phyloP scores from a whole-genome alignment of 92 coral and sea anemone genomes.

The Parazoanthus swiftii region DNA sequence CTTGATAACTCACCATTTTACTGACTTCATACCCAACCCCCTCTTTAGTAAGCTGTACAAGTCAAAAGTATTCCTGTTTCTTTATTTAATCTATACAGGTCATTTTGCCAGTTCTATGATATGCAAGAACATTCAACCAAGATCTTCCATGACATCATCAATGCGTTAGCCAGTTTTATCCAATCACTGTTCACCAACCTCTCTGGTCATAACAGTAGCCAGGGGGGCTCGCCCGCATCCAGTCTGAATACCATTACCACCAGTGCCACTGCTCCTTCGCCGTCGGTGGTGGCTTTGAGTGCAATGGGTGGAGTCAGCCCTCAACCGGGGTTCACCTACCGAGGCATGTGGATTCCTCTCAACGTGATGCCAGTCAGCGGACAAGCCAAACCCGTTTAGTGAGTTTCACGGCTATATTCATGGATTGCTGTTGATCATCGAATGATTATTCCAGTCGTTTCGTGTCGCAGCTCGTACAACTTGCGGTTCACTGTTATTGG shows the following conservation, averaged over 20 bases:
- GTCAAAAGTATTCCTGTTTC: not conserved
- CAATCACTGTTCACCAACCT: conserved; percentile 82
- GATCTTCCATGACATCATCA: conserved; percentile 93
- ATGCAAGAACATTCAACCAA: conserved; percentile 99
- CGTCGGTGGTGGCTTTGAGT: conserved; percentile 85
- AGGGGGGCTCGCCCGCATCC: conserved; percentile 55
- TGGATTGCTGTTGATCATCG: too few species aligned
- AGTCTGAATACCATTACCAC: conserved; percentile 75
- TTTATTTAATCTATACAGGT: conserved; percentile 45
- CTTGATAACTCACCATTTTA: too few species aligned
- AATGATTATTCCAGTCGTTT: too few species aligned
- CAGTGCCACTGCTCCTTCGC: conserved; percentile 85
- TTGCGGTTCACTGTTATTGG: too few species aligned
- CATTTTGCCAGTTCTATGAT: conserved; percentile 95
- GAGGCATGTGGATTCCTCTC: conserved; percentile 94
- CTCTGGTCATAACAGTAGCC: conserved; percentile 67
- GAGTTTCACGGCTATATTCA: conserved; percentile 41
- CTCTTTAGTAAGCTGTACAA: not conserved
- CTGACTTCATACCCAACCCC: not conserved
- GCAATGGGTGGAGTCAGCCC: conserved; percentile 95
- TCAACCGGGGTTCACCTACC: conserved; percentile 92
- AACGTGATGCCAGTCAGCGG: conserved; percentile 87
- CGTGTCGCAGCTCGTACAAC: too few species aligned
- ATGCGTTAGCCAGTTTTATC: conserved; percentile 92
- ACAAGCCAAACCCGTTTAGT: conserved; percentile 96